Evolutionary conservation across 2,888 invertebrate species (phyloP).

Genomic region (Ethmia dodecea): DNA sequence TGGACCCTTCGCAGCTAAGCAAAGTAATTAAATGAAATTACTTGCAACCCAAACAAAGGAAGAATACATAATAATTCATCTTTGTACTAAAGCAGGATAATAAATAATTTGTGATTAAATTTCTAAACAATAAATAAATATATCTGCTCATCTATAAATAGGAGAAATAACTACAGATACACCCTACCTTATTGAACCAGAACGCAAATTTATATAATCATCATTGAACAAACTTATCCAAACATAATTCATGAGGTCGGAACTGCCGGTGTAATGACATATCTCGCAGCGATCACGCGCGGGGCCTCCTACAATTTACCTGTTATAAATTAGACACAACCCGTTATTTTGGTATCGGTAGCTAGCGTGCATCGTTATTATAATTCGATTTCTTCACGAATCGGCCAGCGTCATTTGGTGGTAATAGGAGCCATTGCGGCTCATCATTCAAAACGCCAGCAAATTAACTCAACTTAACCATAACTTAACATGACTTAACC

Average conservation of each 20-base stretch:
- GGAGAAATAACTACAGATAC: too few relatives aligned
- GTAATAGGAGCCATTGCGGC: constrained; percentile 52
- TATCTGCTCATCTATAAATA: too few relatives aligned
- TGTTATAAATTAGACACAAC: constrained; percentile 69
- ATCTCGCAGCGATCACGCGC: constrained; percentile 50
- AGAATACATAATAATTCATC: too few relatives aligned
- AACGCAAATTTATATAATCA: constrained; percentile 54
- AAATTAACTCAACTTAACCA: constrained; percentile 50
- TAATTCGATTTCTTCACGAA: constrained; percentile 71
- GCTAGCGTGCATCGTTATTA: constrained; percentile 70
- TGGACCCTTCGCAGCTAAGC: too few relatives aligned
- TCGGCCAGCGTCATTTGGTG: constrained; percentile 60
- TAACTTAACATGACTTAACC: constrained; percentile 54
- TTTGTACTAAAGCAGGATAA: too few relatives aligned
- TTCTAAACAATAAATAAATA: too few relatives aligned
- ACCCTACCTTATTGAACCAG: too few relatives aligned
- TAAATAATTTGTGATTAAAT: too few relatives aligned
- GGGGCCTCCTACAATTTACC: constrained; percentile 66
- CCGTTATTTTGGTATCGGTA: constrained; percentile 68
- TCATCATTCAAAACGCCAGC: constrained; percentile 51
- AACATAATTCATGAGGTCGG: constrained; percentile 47
- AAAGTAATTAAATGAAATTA: too few relatives aligned
- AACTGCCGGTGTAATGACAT: constrained; percentile 42
- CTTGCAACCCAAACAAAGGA: too few relatives aligned
- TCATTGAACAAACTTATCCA: constrained; percentile 54